Base-by-base conservation (phyloP, 1,140 invertebrate genomes). In the Drosophila bocqueti region DNA sequence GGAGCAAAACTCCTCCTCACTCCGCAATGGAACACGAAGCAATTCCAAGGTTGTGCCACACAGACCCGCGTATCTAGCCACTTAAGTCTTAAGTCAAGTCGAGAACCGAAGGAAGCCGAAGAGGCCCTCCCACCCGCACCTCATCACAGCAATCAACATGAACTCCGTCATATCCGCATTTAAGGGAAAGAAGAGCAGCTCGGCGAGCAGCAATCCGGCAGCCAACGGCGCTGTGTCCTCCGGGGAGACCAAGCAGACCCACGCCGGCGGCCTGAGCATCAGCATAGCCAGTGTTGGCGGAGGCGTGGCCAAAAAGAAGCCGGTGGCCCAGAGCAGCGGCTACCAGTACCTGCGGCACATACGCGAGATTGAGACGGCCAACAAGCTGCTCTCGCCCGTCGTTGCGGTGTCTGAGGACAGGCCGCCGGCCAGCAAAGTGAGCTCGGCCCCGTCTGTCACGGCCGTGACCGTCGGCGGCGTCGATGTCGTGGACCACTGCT, bases 101-200 rank as follows among this genome's bases (percentile, higher is more conserved):
- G 11, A 26, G 31, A 36, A 43, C 8, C 16, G 18, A 73, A 24
- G 21, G 18, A 38, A 60, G 9, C 21, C 58, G 36, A 31, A n/a
- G 55, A 68, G 58, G 26, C 26, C 43, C 18, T 34, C 24, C 47
- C 34, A 38, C 38, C 31, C 13, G 31, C 29, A 52, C n/a, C 34
- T 7, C 55, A 55, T 55, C 47, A 63, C 11, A 26, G n/a, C 34
- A 36, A 67, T 69, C 76, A 90, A 78, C 42, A 93, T 93, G 92
- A 93, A 93, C 75, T 93, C 92, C 52, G 92, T 93, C 75, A 93
- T 93, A 60, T 93, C 92, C 49, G 92, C 92, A 81, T 93, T 93
- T 81, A 93, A 93, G 59, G 69, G 84, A 31, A 92, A 91, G 67
- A 93, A 74, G 59, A 80, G 59, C 36, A 83, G 72, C 58, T 36